Conservation (phyloP, 2,113 vertebrate species). For the Ahaetulla prasina region DNA sequence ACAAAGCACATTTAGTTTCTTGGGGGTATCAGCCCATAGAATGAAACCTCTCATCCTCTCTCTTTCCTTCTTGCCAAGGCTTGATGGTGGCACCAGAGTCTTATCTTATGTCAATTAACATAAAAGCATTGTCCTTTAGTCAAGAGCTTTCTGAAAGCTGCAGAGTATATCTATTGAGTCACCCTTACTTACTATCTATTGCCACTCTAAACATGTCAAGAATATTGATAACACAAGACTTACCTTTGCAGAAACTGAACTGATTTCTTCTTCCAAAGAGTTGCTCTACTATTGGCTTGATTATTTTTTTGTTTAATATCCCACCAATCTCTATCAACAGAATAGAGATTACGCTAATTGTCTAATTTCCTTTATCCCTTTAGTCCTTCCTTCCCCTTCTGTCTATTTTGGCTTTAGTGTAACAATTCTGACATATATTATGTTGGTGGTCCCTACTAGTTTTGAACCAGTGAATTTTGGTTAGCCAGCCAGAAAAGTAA, state of each 20-base stretch:
- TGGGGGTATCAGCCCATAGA: neutral
- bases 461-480: neutral
- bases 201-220: neutral
- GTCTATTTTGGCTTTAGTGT: neutral
- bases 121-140: neutral
- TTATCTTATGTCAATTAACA: neutral
- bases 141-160: neutral
- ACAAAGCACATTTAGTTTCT: neutral
- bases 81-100: neutral
- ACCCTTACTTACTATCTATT: neutral
- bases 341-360: neutral
- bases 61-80: neutral
- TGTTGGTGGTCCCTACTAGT: neutral
- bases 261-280: neutral
- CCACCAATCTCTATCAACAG: neutral
- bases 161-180: neutral
- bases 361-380: neutral
- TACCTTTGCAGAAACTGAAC: neutral
- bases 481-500: neutral
- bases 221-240: neutral
- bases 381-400: neutral
- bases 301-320: neutral
- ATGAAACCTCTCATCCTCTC: neutral
- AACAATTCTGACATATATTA: neutral
- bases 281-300: neutral